These are phyloP conservation scores for Anoplius nigerrimus DNA, from an alignment of 2,888 invertebrate genomes.

Conservation along the genomic window DNA sequence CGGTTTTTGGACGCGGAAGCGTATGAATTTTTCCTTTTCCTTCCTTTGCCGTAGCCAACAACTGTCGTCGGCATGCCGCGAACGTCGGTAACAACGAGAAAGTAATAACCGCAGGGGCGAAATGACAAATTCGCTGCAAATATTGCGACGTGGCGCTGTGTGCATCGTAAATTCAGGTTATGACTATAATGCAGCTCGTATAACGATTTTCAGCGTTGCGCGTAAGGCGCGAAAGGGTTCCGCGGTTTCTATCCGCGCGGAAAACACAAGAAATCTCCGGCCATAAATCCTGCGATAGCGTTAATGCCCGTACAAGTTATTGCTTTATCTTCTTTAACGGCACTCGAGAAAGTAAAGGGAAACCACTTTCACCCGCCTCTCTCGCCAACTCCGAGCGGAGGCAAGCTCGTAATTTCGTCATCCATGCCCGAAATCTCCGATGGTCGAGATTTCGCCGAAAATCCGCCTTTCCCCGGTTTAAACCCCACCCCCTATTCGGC, in stretches of 20 bases:
- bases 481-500: too few relatives aligned
- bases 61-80: constrained; percentile 30
- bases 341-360: not conserved
- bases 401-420: not conserved
- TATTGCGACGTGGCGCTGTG: constrained; percentile 47
- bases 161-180: constrained; percentile 53
- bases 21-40: constrained; percentile 6
- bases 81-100: constrained; percentile 47
- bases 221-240: constrained; percentile 43
- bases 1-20: not conserved
- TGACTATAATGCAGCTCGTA: constrained; percentile 37
- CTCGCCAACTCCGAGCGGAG: not conserved
- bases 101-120: constrained; percentile 56
- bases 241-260: constrained; percentile 10
- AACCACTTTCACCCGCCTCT: not conserved
- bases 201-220: constrained; percentile 41
- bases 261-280: constrained; percentile 26
- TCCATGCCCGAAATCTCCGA: too few relatives aligned
- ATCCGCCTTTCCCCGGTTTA: too few relatives aligned
- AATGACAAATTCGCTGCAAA: constrained; percentile 59
- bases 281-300: constrained; percentile 13
- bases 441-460: too few relatives aligned
- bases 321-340: constrained; percentile 20
- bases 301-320: constrained; percentile 20
- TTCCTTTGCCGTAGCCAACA: constrained; percentile 8